These are phyloP conservation scores for Diprion similis DNA, from an alignment of 1,140 invertebrate species.

Conservation along the genomic window DNA sequence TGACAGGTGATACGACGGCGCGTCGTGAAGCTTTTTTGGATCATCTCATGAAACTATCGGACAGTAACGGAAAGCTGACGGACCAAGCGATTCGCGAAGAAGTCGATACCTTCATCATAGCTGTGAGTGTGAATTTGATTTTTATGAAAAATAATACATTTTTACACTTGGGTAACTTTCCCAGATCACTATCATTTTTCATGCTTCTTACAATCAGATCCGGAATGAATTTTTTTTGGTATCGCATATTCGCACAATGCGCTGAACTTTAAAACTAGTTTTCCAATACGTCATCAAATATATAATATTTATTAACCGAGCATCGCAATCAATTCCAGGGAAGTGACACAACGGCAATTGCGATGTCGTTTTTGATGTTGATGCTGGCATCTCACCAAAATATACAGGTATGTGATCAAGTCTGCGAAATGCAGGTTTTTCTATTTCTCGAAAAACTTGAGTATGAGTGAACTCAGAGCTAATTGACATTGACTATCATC, in stretches of 20 bases:
- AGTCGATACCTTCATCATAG: constrained; percentile 57
- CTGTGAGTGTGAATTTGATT: constrained; percentile 41
- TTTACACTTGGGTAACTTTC: too few relatives aligned
- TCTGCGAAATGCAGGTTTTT: constrained; percentile 2
- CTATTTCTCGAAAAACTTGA: too few relatives aligned
- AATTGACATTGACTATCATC: too few relatives aligned
- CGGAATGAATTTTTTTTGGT: too few relatives aligned
- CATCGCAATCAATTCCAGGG: constrained; percentile 61
- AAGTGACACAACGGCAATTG: constrained; percentile 71
- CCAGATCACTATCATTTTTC: too few relatives aligned
- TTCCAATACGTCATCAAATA: too few relatives aligned
- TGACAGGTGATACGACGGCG: background rate
- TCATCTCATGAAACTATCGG: constrained; percentile 27
- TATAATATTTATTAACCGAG: background rate
- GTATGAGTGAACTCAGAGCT: too few relatives aligned
- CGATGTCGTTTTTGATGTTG: constrained; percentile 53
- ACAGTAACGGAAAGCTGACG: constrained; percentile 40
- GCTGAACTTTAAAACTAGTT: too few relatives aligned
- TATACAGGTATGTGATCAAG: constrained; percentile 55
- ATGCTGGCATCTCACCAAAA: constrained; percentile 67
- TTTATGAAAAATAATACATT: too few relatives aligned
- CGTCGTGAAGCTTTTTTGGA: constrained; percentile 21
- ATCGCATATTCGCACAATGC: too few relatives aligned
- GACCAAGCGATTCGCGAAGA: constrained; percentile 44
- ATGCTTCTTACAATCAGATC: too few relatives aligned